phyloP scores from a whole-genome alignment of 92 coral and sea anemone genomes.

The Porites rus region DNA sequence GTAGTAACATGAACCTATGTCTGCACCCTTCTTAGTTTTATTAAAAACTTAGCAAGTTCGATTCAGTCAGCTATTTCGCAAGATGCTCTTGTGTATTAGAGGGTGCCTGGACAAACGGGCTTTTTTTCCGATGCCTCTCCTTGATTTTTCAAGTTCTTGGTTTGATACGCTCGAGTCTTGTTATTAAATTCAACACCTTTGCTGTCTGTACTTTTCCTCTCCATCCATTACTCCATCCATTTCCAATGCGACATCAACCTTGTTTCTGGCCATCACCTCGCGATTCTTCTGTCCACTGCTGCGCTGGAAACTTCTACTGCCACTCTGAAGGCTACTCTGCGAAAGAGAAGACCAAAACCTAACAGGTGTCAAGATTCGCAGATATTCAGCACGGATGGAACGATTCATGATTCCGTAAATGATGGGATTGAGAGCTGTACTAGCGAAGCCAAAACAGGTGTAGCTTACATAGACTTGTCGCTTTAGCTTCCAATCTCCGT shows the following conservation, averaged over 20 bases:
- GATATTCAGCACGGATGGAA: conserved; percentile 68
- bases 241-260: conserved; percentile 14
- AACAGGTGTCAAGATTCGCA: conserved; percentile 48
- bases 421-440: conserved; percentile 76
- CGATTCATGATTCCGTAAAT: conserved; percentile 82
- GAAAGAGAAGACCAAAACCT: not conserved
- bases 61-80: not conserved
- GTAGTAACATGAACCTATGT: too few relatives aligned
- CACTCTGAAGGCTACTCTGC: not conserved
- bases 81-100: conserved; percentile 14
- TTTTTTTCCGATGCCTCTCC: not conserved
- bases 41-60: too few relatives aligned
- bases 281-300: not conserved
- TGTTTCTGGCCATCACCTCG: not conserved
- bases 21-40: too few relatives aligned
- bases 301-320: not conserved
- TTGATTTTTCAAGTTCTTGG: conserved; percentile 5
- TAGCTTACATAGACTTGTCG: conserved; percentile 73
- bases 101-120: conserved; percentile 12
- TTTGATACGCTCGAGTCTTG: not conserved
- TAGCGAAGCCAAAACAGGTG: conserved; percentile 74
- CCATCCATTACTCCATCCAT: not conserved
- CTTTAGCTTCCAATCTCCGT: conserved; percentile 75
- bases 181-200: not conserved
- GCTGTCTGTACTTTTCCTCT: not conserved